Conservation (phyloP, 1,140 invertebrate genomes). For the Drosophila ercepeae region DNA sequence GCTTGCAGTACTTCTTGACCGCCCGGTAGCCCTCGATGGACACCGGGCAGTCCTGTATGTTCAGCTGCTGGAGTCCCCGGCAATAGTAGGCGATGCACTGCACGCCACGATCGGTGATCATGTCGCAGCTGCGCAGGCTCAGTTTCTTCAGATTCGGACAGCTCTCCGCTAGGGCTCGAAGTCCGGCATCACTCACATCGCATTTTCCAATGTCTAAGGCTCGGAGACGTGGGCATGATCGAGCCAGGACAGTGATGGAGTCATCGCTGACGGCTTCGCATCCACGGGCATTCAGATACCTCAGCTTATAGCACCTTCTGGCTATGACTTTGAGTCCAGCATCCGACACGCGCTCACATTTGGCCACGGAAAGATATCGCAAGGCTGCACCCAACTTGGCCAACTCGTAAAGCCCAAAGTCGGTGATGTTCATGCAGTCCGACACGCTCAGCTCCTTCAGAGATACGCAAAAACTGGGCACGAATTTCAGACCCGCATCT, state of each 20-base stretch:
- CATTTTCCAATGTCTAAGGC: conserved; percentile 96
- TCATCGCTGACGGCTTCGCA: conserved; percentile 96
- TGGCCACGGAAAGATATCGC: conserved; percentile 94
- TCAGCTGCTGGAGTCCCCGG: conserved; percentile 93
- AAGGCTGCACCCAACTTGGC: conserved; percentile 93
- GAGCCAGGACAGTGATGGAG: conserved; percentile 92
- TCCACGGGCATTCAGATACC: conserved; percentile 95
- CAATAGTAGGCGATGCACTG: conserved; percentile 94
- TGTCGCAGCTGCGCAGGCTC: conserved; percentile 94
- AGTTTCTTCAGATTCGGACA: conserved; percentile 96
- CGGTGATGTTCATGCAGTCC: conserved; percentile 94
- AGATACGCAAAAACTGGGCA: conserved; percentile 93
- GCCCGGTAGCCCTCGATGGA: conserved; percentile 94
- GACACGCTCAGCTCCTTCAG: conserved; percentile 94
- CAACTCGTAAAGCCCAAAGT: conserved; percentile 95
- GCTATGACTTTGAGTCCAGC: conserved; percentile 94
- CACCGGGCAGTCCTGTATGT: conserved; percentile 95
- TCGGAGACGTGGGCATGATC: conserved; percentile 91
- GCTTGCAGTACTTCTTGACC: conserved; percentile 95
- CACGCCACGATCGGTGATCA: conserved; percentile 93
- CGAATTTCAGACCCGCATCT: conserved; percentile 90
- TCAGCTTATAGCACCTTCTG: conserved; percentile 93
- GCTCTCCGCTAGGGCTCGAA: conserved; percentile 92
- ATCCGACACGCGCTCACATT: conserved; percentile 93
- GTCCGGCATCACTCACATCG: conserved; percentile 94